Evolutionary conservation across 2,888 invertebrate species (phyloP).

Genomic region (Drosophila silvestris): DNA sequence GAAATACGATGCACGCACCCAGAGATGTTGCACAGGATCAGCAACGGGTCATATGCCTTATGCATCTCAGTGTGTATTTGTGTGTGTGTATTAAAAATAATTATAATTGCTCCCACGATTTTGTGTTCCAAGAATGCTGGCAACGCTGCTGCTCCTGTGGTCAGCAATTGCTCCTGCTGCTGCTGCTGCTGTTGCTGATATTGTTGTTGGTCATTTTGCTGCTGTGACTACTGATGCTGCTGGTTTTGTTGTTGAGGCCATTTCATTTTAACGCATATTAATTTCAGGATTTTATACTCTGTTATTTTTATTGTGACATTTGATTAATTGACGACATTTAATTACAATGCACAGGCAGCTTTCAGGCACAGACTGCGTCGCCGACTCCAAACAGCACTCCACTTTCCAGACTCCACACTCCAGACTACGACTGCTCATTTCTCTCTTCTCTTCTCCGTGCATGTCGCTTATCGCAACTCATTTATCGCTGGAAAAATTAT

Average conservation of each 20-base stretch:
- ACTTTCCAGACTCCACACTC: constrained; percentile 6
- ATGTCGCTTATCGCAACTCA: constrained; percentile 82
- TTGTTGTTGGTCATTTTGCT: constrained; percentile 46
- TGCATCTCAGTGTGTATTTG: constrained; percentile 46
- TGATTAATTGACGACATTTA: constrained; percentile 86
- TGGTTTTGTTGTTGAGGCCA: constrained; percentile 70
- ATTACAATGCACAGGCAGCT: constrained; percentile 82
- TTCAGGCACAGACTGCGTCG: constrained; percentile 57
- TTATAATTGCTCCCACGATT: constrained; percentile 86
- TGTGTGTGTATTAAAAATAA: constrained; percentile 81
- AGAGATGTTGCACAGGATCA: constrained; percentile 47
- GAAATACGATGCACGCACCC: constrained; percentile 77
- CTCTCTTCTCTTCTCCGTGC: constrained; percentile 33
- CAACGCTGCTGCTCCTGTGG: constrained; percentile 55
- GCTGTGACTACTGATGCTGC: constrained; percentile 36
- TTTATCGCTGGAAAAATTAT: constrained; percentile 84
- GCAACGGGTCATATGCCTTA: constrained; percentile 62
- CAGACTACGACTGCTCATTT: constrained; percentile 18
- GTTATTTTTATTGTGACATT: constrained; percentile 83
- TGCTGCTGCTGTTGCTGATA: constrained; percentile 61
- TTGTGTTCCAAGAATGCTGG: constrained; percentile 81
- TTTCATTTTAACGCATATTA: constrained; percentile 82
- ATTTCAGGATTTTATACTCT: constrained; percentile 82
- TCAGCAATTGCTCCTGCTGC: constrained; percentile 67
- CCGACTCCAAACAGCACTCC: constrained; percentile 15